These are phyloP conservation scores for Aquila chrysaetos DNA, from an alignment of 2,797 vertebrate species.

Conservation along the genomic window DNA sequence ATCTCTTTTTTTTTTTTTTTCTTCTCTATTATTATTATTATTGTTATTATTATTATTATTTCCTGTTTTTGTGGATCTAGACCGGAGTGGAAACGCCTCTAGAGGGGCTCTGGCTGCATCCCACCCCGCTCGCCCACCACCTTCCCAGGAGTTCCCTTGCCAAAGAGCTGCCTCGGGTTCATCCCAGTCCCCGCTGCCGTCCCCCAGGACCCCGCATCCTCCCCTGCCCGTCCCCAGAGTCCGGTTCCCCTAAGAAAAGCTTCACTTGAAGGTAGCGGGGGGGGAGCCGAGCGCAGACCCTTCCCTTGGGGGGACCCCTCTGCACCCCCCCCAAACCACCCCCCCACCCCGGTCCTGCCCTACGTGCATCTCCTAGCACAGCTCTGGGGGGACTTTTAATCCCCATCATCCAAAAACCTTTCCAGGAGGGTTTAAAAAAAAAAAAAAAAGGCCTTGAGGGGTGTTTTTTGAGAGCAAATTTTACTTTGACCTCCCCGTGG, in stretches of 20 bases:
- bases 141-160: neutral
- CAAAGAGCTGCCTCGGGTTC: neutral
- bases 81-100: neutral
- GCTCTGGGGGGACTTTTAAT: neutral
- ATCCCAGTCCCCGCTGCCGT: accelerated
- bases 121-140: neutral
- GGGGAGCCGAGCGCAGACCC: neutral
- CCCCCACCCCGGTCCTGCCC: neutral
- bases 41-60: conserved; percentile 23
- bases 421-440: neutral
- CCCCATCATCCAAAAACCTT: neutral
- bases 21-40: neutral
- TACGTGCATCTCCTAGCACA: neutral
- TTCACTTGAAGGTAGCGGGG: neutral
- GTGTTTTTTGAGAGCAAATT: neutral
- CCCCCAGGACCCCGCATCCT: neutral
- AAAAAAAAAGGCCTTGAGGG: neutral
- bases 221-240: neutral
- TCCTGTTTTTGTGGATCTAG: neutral
- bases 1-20: neutral
- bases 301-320: neutral
- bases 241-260: accelerated
- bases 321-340: neutral
- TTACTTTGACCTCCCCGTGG: neutral
- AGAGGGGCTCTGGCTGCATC: neutral